phyloP scores from a whole-genome alignment of 2,888 invertebrate species.

The Coleophora flavipennella region DNA sequence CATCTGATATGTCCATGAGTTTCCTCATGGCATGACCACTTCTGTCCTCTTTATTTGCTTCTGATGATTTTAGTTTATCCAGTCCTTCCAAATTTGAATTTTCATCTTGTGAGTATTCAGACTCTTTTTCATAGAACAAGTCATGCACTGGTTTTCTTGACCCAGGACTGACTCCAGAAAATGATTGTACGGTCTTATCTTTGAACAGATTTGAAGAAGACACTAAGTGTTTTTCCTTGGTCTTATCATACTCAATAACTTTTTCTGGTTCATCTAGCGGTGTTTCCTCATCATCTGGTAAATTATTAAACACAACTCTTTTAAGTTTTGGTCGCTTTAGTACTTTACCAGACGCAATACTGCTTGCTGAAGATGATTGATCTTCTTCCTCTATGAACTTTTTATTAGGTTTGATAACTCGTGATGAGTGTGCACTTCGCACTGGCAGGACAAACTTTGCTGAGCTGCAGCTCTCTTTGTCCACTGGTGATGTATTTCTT shows the following conservation, averaged over 20 bases:
- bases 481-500: slow-evolving; percentile 48
- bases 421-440: slow-evolving; percentile 86
- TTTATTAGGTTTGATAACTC: slow-evolving; percentile 91
- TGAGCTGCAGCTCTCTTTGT: slow-evolving; percentile 41
- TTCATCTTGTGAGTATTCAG: slow-evolving; percentile 50
- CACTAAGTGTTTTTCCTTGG: slow-evolving; percentile 38
- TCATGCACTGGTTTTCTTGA: slow-evolving; percentile 45
- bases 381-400: slow-evolving; percentile 82
- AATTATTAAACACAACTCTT: slow-evolving; percentile 57
- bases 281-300: slow-evolving; percentile 44
- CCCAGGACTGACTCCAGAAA: slow-evolving; percentile 41
- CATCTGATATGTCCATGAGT: slow-evolving; percentile 65
- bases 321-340: slow-evolving; percentile 66
- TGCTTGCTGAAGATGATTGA: slow-evolving; percentile 36
- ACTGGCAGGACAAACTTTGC: slow-evolving; percentile 83
- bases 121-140: slow-evolving; percentile 59
- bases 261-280: slow-evolving; percentile 45
- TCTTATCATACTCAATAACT: slow-evolving; percentile 40
- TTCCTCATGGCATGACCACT: slow-evolving; percentile 62
- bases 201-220: slow-evolving; percentile 54
- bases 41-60: slow-evolving; percentile 50
- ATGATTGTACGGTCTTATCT: slow-evolving; percentile 57
- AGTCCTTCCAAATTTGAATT: slow-evolving; percentile 48
- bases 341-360: slow-evolving; percentile 48
- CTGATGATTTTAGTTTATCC: slow-evolving; percentile 44